Base-by-base conservation (phyloP, 2,797 vertebrate species). In the Pogonophryne albipinna region DNA sequence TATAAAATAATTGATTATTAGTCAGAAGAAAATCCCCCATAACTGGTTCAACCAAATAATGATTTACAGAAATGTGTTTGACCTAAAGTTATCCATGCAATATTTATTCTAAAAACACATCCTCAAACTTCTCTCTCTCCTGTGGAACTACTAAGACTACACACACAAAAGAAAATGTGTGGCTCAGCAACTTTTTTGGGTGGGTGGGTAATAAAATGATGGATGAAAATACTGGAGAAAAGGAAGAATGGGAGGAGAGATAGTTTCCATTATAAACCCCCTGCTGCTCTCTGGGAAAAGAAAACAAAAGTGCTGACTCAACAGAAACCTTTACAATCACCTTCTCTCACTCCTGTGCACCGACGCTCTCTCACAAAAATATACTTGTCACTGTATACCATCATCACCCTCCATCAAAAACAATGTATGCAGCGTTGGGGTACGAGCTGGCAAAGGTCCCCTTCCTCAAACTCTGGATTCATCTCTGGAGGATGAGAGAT, bases 221-320 rank as follows among this genome's bases (percentile, higher is more conserved):
- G 60, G 76, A 82, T 89, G 83, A 74, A 83, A 85, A 68, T 23
- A 62, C 64, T 38, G 23, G 60, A 73, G 61, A 81, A 66, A 66
- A 69, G 59, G 51, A 68, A 56, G 55, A 76, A 74, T 51, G 42
- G 64, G 34, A 5, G 1, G 62, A 80, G 47, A 79, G 73, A 81
- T 34, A 75, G 20, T 78, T 60, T 78, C 73, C 65, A 82, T 65
- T 76, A 79, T 51, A 69, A 74, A 15, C 55, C 65, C 53, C 61
- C 57, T 23, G 58, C 46, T 60, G 60, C 76, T 72, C 74, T 34
- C 53, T 53, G 76, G 34, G 71, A 87, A 82, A 85, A 79, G 67
- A 82, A 6, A 38, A 38, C n/a, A 81, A 66, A 70, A 83, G 55
- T 4, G 79, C 90, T 82, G 84, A 88, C 77, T 85, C 83, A 80